Percentiles rank a stretch among this genome's conserved stretches.
Conservation (phyloP, 2,797 vertebrate genomes). For the Philypnodon macrostomus region DNA sequence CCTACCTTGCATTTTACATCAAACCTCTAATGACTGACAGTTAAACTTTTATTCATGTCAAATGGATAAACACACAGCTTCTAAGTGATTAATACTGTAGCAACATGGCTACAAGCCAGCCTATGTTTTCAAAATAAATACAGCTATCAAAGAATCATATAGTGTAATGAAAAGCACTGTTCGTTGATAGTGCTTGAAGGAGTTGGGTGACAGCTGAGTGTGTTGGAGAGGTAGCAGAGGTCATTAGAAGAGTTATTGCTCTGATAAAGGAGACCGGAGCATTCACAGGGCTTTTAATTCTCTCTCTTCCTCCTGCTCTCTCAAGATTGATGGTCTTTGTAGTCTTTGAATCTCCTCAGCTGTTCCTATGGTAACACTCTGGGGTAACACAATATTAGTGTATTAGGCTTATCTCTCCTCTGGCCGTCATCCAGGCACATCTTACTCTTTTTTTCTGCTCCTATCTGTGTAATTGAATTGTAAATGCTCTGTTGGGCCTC, state of each 20-base stretch:
- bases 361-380: slow-evolving; percentile 81
- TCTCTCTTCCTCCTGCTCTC: slow-evolving; percentile 73
- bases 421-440: slow-evolving; percentile 80
- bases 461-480: slow-evolving; percentile 82
- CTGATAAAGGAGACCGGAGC: slow-evolving; percentile 77
- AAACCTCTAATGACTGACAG: slow-evolving; percentile 18
- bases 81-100: slow-evolving; percentile 40
- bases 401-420: slow-evolving; percentile 79
- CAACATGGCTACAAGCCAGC: slow-evolving; percentile 35
- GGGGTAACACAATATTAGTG: slow-evolving; percentile 83
- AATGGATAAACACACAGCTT: slow-evolving; percentile 23
- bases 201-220: slow-evolving; percentile 49
- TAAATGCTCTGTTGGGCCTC: slow-evolving; percentile 75
- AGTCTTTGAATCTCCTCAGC: slow-evolving; percentile 78
- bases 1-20: slow-evolving; percentile 17
- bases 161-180: slow-evolving; percentile 42
- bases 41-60: slow-evolving; percentile 27
- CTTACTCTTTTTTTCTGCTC: slow-evolving; percentile 59
- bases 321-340: slow-evolving; percentile 81
- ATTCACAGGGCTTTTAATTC: slow-evolving; percentile 81
- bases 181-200: slow-evolving; percentile 55
- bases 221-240: slow-evolving; percentile 67
- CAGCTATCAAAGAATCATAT: slow-evolving; percentile 41
- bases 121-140: slow-evolving; percentile 58
- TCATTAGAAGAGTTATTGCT: slow-evolving; percentile 78